Evolutionary conservation across 2,113 vertebrate species (phyloP), one percentile per base, ranked within the genome.

Genomic region (Australoheros scitulus): DNA sequence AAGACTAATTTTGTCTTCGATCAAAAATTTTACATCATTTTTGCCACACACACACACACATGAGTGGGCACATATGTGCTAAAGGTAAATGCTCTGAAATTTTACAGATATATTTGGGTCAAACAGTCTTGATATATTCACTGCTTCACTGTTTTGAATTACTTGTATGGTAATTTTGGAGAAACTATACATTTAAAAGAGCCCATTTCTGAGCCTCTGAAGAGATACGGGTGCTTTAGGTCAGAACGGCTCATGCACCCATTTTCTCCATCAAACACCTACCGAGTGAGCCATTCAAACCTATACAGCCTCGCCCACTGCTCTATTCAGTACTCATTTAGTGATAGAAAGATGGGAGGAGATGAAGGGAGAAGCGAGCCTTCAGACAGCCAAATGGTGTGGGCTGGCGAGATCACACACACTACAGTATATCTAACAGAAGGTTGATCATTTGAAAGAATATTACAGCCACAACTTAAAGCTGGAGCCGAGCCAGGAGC

Each of bases 101-200:
- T 81, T 74, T 81, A 84, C 78, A 61, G 80, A 89, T 82, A 60
- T 60, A 82, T 75, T 83, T 76, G 1, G 88, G 91, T 92, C 83
- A 89, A 86, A 85, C 3, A 76, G 75, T 88, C 29, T 81, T 80
- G 75, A 93, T 84, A 79, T 84, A 91, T 91, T 91, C 88, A 60
- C 76, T 9, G 68, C 60, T 86, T 86, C 76, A 70, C 36, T 88
- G 75, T 90, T 93, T 91, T 84, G 84, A 91, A 94, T 92, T 43
- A 91, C 88, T 88, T 83, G 88, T 92, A 94, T 93, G 92, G 92
- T 94, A 93, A 94, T 94, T 89, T 77, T 47, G 52, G 83, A 91
- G 90, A 94, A 91, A 92, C 92, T 85, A 94, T 94, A 95, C 93
- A 95, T 95, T 94, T 94, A 92, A 93, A 94, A 93, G 89, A 94